Conservation (phyloP, 1,140 invertebrate species). For the Centruroides sculpturatus region DNA sequence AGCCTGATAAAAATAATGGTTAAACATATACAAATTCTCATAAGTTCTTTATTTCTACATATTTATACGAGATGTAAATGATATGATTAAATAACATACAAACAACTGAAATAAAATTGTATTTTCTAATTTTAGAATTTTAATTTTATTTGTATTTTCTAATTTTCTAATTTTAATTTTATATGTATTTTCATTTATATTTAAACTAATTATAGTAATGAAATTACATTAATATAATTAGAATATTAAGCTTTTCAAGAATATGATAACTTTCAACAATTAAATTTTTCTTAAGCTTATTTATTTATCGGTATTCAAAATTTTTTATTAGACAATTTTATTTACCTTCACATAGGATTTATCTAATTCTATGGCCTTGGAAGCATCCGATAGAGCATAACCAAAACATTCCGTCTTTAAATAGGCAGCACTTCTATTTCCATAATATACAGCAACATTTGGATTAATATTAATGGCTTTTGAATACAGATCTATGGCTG, state of each 20-base stretch:
- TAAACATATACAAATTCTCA: too few relatives aligned
- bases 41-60: too few relatives aligned
- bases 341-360: slow-evolving; percentile 74
- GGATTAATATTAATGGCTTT: slow-evolving; percentile 81
- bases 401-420: slow-evolving; percentile 85
- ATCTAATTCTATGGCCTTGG: slow-evolving; percentile 78
- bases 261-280: neutral
- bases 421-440: slow-evolving; percentile 90
- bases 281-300: neutral
- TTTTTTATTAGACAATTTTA: slow-evolving; percentile 29
- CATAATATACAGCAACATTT: slow-evolving; percentile 64
- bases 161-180: too few relatives aligned
- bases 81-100: too few relatives aligned
- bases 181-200: too few relatives aligned
- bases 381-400: slow-evolving; percentile 79
- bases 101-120: too few relatives aligned
- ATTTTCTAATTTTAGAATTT: neutral
- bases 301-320: neutral
- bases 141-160: too few relatives aligned
- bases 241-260: neutral
- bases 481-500: slow-evolving; percentile 78
- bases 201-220: too few relatives aligned
- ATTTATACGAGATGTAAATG: too few relatives aligned
- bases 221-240: neutral
- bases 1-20: too few relatives aligned